Base-by-base conservation (phyloP, 1,140 invertebrate species). In the Camponotus pennsylvanicus region DNA sequence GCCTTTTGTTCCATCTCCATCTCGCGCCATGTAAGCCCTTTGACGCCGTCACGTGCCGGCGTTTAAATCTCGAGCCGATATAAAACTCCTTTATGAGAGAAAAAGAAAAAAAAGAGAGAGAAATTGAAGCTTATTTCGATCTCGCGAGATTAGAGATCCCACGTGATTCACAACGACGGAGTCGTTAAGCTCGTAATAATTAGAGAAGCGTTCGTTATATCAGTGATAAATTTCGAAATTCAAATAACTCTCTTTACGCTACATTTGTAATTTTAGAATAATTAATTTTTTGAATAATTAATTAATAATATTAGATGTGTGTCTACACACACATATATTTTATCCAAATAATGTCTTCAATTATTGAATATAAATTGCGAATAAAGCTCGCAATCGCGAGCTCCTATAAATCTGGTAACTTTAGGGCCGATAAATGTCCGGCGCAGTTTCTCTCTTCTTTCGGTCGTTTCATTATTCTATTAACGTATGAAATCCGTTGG, bases 1-100 rank as follows among this genome's bases (percentile, higher is more conserved):
- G 40, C 55, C 69, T 83, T 27, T 83, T 83, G 79, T 75, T 83
- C 79, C 79, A 61, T 82, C 79, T 73, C 52, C 67, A 73, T 83
- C 69, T 73, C 69, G 27, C 79, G 79, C 55, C 67, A 61, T 18
- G 79, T 82, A 82, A 82, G 42, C 67, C 40, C 40, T 83, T 83
- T 73, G 69, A 83, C 55, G 55, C 69, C 55, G 52, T 83, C 79
- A 75, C 69, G 69, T 83, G 69, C 79, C 55, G 61, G n/a, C 55
- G 79, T 83, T 83, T 83, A 83, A 73, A 83, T 75, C 69, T 75
- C 57, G 40, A 32, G 27, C 40, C 79, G 79, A 57, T 37, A 57
- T 42, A 57, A 80, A 80, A 45, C 78, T 80, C 9, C 21, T 42
- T 80, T 32, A 57, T 15, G 61, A 78, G 18, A 32, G 27, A 45